Base-by-base conservation (phyloP, 2,888 invertebrate genomes). In the Rhimphoctona megacephalus region DNA sequence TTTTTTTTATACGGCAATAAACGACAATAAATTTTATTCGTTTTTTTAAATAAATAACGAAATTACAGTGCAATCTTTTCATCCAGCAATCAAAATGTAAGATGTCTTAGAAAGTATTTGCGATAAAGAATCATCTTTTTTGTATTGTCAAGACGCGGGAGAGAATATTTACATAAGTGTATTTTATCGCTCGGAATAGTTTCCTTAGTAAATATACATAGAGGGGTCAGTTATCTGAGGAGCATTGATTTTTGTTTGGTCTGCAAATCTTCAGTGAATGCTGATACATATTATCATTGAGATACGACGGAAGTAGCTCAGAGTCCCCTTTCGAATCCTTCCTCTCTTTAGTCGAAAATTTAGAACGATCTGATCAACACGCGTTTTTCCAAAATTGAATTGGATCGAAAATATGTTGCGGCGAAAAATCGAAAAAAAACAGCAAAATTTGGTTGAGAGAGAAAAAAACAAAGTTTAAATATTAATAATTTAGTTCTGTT, bases 171-270 rank as follows among this genome's bases (percentile, higher is more conserved):
- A 25, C 22, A 22, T 2, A 25, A 11, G 22, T 7, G 36, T 36
- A 36, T 36, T n/a, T 54, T 57, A 57, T 57, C 57, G 25, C 14
- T 25, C 2, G 25, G 11, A 25, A 57, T 57, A 7, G 54, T 11
- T 57, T 9, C 57, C 25, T 25, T 4, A 0, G 25, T 25, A 57
- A 57, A 57, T 25, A 57, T 22, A 22, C 54, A 54, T 11, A 57
- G 25, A 25, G 22, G 25, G 57, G 57, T 25, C 25, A 6, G 57
- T 2, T 25, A 25, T 57, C 57, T 25, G 67, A 43, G 67, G 43
- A 43, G 43, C 67, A 39, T 67, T 25, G 67, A 67, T 43, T 67
- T 67, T 11, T 57, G 25, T 61, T 30, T 61, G 30, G 57, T 30
- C 57, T 61, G 25, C 57, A 61, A 61, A 7, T 61, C 22, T 49